Evolutionary conservation across 2,797 vertebrate genomes (phyloP).

Genomic region (Clarias pachynema): DNA sequence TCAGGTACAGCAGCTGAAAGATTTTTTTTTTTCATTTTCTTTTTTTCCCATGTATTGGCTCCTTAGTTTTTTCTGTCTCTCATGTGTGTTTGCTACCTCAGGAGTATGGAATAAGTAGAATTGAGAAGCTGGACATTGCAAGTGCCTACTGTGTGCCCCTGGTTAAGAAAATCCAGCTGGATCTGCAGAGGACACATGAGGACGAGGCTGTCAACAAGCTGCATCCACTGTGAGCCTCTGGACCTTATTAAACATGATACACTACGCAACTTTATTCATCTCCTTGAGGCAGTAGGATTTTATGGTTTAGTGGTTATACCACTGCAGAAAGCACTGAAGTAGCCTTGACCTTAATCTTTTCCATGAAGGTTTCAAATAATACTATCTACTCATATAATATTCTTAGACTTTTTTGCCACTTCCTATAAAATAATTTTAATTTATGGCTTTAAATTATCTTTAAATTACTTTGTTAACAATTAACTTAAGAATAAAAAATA

Average conservation of each 20-base stretch:
- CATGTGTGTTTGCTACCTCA: conserved; percentile 54
- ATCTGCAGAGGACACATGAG: conserved; percentile 89
- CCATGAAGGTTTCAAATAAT: neutral
- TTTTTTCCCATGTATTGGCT: neutral
- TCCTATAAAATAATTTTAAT: neutral
- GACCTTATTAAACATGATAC: neutral
- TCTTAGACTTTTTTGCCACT: no score
- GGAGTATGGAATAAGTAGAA: conserved; percentile 87
- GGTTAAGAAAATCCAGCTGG: conserved; percentile 87
- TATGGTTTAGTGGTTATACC: neutral
- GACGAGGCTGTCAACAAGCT: conserved; percentile 91
- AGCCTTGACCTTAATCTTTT: neutral
- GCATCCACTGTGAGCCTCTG: conserved; percentile 83
- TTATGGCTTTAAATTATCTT: neutral
- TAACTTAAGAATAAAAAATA: neutral
- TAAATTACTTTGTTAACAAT: neutral
- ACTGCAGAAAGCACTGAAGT: neutral
- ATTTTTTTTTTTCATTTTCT: neutral
- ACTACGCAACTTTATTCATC: neutral
- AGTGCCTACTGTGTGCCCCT: conserved; percentile 88
- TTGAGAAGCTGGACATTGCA: conserved; percentile 89
- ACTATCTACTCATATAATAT: no score
- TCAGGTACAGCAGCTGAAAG: conserved; percentile 71
- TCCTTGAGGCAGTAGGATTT: neutral
- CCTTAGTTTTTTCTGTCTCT: neutral